Evolutionary conservation across 2,113 vertebrate genomes (phyloP), one percentile per base, ranked within the genome.

Genomic region (Brachypteracias leptosomus): DNA sequence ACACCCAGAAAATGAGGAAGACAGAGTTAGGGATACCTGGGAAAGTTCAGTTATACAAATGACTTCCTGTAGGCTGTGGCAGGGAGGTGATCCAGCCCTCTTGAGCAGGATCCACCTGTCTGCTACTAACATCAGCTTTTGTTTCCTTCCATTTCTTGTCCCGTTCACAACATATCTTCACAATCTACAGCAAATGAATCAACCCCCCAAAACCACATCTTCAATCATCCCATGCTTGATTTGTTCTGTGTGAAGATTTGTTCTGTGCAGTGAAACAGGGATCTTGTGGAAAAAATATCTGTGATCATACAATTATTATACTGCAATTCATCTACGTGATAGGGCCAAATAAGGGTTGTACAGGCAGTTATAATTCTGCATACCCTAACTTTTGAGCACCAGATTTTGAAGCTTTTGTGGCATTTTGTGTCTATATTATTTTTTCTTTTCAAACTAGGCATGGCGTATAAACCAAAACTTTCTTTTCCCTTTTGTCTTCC

Each of bases 301-400:
- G 24, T 59, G 61, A 6, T 29, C 0, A 0, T 49, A 42, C 18
- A 73, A 8, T 65, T 52, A 6, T 16, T 57, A 12, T 67, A 6
- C 33, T 65, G 58, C 51, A 72, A 2, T 29, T 65, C 40, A 49
- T 42, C 62, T 65, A 2, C 4, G 0, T n/a, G 31, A 7, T 57
- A 49, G 49, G 36, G 26, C 47, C 44, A 49, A 88, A 46, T 15
- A 51, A 57, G 49, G 36, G 11, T 40, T 52, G 28, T 10, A 13
- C 2, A 66, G 44, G 14, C 13, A 35, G 33, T 36, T 82, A 12
- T 31, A 58, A 22, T 22, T 80, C 44, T 58, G 54, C 7, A 9
- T 55, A 20, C 38, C 19, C 22, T 44, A 35, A 22, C n/a, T 81
- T 70, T 16, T 35, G 25, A 91, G 49, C 29, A 42, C 10, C 24